A percentile compares a stretch with the other conserved stretches of the same genome.
Conservation (phyloP, 1,140 invertebrate species). For the Lineus longissimus region DNA sequence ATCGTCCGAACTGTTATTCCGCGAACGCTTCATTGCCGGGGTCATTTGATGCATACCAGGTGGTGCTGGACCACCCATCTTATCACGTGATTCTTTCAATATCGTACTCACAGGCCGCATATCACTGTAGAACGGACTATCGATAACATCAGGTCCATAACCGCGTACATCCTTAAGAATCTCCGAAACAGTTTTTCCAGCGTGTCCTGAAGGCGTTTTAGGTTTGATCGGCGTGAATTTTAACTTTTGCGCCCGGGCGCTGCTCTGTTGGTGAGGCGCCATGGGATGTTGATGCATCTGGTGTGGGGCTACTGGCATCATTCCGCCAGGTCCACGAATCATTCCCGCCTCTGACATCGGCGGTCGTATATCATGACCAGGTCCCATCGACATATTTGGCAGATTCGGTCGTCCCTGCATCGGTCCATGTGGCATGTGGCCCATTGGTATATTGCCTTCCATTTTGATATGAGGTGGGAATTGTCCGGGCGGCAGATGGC, state of each 20-base stretch:
- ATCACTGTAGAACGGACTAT: not conserved
- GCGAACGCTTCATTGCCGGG: not conserved
- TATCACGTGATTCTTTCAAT: constrained; percentile 6
- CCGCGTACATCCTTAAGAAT: not conserved
- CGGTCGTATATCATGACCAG: not conserved
- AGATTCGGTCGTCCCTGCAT: not conserved
- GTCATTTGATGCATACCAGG: not conserved
- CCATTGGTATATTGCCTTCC: no score
- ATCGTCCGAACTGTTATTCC: not conserved
- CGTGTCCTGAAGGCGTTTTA: not conserved
- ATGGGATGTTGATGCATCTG: not conserved
- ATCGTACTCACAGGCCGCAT: not conserved
- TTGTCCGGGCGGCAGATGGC: no score
- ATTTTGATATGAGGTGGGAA: no score
- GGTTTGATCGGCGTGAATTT: constrained; percentile 7
- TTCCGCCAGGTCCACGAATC: not conserved
- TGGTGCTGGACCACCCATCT: not conserved
- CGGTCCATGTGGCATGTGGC: not conserved
- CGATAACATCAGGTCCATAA: not conserved
- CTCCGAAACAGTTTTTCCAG: not conserved
- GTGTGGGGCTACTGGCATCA: not conserved
- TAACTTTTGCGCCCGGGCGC: not conserved
- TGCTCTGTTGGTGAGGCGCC: not conserved
- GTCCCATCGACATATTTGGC: not conserved
- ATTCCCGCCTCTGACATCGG: not conserved